A percentile compares a stretch with the other conserved stretches of the same genome.
Conservation (phyloP, 2,113 vertebrate genomes). For the Meleagris gallopavo region DNA sequence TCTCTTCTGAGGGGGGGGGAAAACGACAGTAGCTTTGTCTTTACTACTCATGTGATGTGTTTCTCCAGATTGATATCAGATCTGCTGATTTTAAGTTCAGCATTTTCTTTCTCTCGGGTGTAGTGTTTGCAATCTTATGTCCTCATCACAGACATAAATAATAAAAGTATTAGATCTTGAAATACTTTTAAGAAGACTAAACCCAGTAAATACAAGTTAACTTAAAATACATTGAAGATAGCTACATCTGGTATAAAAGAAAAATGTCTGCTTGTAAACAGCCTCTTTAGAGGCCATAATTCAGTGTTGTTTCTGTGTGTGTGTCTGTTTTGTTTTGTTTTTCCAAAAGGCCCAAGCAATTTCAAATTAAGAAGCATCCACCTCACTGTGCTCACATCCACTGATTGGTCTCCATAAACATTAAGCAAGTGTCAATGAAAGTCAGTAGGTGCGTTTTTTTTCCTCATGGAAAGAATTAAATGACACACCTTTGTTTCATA, state of each 20-base stretch:
- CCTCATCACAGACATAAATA: background rate
- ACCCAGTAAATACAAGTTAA: background rate
- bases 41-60: accelerated
- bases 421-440: too few relatives aligned
- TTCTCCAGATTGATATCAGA: background rate
- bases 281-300: background rate
- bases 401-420: too few relatives aligned
- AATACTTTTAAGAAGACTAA: background rate
- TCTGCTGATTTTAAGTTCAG: background rate
- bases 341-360: background rate
- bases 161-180: background rate
- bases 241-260: background rate
- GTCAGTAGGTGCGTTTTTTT: too few relatives aligned
- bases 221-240: background rate
- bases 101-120: background rate
- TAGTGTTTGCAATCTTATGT: background rate
- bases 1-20: background rate
- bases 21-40: background rate
- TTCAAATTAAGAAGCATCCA: background rate
- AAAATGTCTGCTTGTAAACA: background rate
- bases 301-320: too few relatives aligned
- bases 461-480: too few relatives aligned
- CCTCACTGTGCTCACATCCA: too few relatives aligned
- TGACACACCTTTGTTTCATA: too few relatives aligned
- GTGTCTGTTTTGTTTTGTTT: too few relatives aligned